Evolutionary conservation across 2,797 vertebrate genomes (phyloP).

Genomic region (Hozukius guyotensis): DNA sequence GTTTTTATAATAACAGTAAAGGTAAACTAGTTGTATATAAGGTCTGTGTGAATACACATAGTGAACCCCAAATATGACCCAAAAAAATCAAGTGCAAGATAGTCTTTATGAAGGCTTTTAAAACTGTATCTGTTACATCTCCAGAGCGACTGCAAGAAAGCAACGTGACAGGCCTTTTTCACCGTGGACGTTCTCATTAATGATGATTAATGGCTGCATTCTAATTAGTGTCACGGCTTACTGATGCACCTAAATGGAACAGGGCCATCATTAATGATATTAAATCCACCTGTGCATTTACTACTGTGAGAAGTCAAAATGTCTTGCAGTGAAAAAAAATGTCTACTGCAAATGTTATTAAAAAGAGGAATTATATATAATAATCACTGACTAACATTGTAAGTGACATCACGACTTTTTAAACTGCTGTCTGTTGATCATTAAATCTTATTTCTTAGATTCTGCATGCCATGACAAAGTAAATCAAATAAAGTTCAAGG

Average conservation of each 20-base stretch:
- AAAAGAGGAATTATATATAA: neutral
- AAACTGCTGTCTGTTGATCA: neutral
- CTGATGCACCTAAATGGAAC: neutral
- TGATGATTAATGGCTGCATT: neutral
- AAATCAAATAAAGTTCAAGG: neutral
- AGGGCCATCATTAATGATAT: neutral
- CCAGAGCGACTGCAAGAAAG: neutral
- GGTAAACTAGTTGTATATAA: neutral
- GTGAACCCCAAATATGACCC: neutral
- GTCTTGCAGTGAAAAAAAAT: neutral
- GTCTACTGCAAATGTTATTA: neutral
- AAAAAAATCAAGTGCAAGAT: neutral
- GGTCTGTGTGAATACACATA: neutral
- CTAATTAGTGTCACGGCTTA: neutral
- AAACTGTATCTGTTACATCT: neutral
- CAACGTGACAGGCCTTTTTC: neutral
- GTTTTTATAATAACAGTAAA: neutral
- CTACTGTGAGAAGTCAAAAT: neutral
- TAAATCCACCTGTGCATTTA: neutral
- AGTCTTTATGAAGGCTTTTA: neutral
- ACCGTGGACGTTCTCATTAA: neutral
- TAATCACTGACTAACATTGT: neutral
- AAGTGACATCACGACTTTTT: neutral
- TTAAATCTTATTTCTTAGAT: neutral
- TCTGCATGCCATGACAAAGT: neutral